phyloP scores from a whole-genome alignment of 2,113 vertebrate genomes.

The Octodon degus region DNA sequence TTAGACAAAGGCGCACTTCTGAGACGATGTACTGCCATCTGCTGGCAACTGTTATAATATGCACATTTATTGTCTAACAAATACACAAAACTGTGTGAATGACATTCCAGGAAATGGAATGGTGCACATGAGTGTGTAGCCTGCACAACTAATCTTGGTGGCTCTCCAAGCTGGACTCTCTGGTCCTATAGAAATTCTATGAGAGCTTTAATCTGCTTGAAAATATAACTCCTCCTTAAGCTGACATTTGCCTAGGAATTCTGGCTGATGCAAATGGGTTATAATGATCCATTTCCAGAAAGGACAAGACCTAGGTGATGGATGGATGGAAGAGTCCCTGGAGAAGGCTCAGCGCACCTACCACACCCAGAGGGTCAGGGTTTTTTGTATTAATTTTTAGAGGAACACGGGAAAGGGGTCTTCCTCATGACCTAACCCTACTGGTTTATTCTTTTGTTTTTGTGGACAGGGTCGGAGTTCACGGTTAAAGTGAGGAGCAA shows the following conservation, averaged over 20 bases:
- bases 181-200: background rate
- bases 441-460: slow-evolving; percentile 15
- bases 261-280: background rate
- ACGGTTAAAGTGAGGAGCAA: background rate
- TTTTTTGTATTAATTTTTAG: background rate
- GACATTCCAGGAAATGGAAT: background rate
- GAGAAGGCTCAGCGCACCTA: background rate
- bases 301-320: background rate
- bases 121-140: background rate
- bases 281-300: background rate
- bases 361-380: background rate
- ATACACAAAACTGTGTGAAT: background rate
- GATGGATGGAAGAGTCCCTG: rapidly evolving
- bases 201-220: background rate
- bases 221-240: background rate
- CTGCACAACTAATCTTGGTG: background rate
- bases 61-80: background rate
- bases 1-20: background rate
- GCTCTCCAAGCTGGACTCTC: background rate
- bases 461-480: slow-evolving; percentile 43
- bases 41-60: background rate
- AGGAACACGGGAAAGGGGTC: background rate
- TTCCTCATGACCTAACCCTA: slow-evolving; percentile 31
- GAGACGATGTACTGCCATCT: slow-evolving; percentile 57
- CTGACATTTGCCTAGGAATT: background rate